Base-by-base conservation (phyloP, 2,888 invertebrate genomes). In the Epistrophe grossulariae region DNA sequence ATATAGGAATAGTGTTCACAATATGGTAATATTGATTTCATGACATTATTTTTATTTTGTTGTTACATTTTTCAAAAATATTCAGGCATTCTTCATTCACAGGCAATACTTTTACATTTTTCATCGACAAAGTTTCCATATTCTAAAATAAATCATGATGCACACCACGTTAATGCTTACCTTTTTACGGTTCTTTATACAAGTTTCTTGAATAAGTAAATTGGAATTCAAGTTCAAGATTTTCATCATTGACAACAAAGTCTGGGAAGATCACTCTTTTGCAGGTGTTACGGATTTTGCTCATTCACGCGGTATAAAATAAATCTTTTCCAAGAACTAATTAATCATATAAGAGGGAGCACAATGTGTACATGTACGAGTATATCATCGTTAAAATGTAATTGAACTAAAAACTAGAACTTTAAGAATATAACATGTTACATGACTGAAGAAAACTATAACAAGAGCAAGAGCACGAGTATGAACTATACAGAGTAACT, bases 251-350 rank as follows among this genome's bases (percentile, higher is more conserved):
- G 8, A 9, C n/a, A n/a, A 1, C 57, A 28, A 4, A 10, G n/a
- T 35, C 6, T 10, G 4, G n/a, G 17, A 35, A 35, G 0, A 31
- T 60, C 40, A 17, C 8, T 38, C 35, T 40, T 60, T 40, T 24
- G 43, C 40, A 62, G 62, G 62, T 62, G 62, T 43, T 62, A 43
- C 40, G 19, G 5, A 40, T 40, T 40, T 62, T 62, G 13, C 17
- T 24, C 43, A 62, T 62, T 62, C 60, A 40, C 60, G 24, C 52
- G 24, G 43, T 43, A 19, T 62, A 62, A 62, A 62, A 62, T 62
- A 62, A 62, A 62, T 62, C 62, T 24, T 62, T 10, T 24, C 9
- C 9, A 24, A 59, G 17, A 62, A 62, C 62, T 62, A 43, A 62
- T 62, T 62, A 40, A 62, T 62, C 59, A 59, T 40, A 38, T 5